A percentile compares a stretch with the other conserved stretches of the same genome.
These are phyloP conservation scores for Drosophila equinoxialis DNA, from an alignment of 1,140 invertebrate genomes.

Conservation along the genomic window DNA sequence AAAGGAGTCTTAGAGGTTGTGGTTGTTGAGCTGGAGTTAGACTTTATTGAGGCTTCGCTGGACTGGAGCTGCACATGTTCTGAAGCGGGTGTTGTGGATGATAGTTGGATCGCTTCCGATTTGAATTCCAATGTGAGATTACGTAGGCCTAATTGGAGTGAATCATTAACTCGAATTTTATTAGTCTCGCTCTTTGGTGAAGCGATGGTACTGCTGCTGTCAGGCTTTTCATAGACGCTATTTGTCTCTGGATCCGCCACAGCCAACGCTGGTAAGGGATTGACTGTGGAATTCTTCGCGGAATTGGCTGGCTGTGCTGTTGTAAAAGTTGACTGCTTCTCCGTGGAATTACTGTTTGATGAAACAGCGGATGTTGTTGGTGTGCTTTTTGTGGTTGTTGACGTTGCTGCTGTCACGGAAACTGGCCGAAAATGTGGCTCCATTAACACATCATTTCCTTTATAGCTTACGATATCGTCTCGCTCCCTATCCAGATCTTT, in stretches of 20 bases:
- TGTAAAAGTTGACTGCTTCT: not conserved
- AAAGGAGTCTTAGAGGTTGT: slow-evolving; percentile 22
- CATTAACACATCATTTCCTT: slow-evolving; percentile 74
- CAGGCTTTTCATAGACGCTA: slow-evolving; percentile 63
- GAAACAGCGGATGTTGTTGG: slow-evolving; percentile 24
- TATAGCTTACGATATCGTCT: slow-evolving; percentile 55
- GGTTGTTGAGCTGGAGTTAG: slow-evolving; percentile 18
- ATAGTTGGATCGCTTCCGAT: slow-evolving; percentile 17
- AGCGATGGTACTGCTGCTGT: slow-evolving; percentile 12
- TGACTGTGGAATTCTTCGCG: not conserved
- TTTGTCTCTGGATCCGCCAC: slow-evolving; percentile 58
- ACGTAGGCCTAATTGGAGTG: slow-evolving; percentile 57
- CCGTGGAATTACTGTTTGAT: slow-evolving; percentile 31
- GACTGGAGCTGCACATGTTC: slow-evolving; percentile 30
- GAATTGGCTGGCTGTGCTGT: not conserved
- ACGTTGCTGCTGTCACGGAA: slow-evolving; percentile 37
- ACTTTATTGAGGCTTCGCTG: slow-evolving; percentile 21
- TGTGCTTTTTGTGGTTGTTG: slow-evolving; percentile 29
- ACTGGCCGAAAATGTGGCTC: slow-evolving; percentile 80
- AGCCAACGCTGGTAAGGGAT: not conserved
- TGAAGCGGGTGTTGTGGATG: slow-evolving; percentile 10
- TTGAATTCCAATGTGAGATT: slow-evolving; percentile 40
- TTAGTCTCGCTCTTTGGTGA: slow-evolving; percentile 20
- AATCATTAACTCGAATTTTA: slow-evolving; percentile 72
- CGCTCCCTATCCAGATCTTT: slow-evolving; percentile 34